phyloP scores from a whole-genome alignment of 2,797 vertebrate genomes.

The Apodemus agrarius region DNA sequence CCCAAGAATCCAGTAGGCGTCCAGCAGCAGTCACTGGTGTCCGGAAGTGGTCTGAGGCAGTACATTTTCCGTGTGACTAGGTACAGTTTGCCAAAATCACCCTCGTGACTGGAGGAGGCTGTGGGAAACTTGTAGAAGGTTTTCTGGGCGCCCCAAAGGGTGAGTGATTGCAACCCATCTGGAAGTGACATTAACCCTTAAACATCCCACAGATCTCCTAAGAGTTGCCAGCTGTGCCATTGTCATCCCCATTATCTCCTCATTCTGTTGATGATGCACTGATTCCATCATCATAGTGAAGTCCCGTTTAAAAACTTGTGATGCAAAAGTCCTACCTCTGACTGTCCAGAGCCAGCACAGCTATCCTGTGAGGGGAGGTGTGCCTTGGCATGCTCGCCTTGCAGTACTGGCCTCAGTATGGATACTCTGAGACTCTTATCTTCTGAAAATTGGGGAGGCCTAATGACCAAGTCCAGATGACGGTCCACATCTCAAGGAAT shows the following conservation, averaged over 20 bases:
- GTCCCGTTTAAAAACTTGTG: neutral
- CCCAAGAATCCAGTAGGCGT: neutral
- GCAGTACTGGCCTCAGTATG: neutral
- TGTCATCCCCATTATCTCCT: neutral
- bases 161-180: neutral
- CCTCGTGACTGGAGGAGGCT: neutral
- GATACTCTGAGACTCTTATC: neutral
- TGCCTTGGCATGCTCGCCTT: neutral
- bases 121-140: neutral
- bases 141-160: neutral
- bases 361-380: accelerated
- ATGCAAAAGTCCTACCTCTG: neutral
- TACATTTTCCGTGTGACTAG: no score
- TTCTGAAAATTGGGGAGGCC: neutral
- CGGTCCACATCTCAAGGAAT: accelerated
- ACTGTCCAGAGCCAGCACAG: accelerated
- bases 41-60: neutral
- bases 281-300: accelerated
- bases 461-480: neutral
- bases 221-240: neutral
- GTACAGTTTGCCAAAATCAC: neutral
- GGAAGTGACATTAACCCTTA: neutral
- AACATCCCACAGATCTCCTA: neutral
- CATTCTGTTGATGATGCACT: accelerated
- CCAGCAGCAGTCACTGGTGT: neutral